Base-by-base conservation (phyloP, 1,140 invertebrate genomes). In the Atta cephalotes region DNA sequence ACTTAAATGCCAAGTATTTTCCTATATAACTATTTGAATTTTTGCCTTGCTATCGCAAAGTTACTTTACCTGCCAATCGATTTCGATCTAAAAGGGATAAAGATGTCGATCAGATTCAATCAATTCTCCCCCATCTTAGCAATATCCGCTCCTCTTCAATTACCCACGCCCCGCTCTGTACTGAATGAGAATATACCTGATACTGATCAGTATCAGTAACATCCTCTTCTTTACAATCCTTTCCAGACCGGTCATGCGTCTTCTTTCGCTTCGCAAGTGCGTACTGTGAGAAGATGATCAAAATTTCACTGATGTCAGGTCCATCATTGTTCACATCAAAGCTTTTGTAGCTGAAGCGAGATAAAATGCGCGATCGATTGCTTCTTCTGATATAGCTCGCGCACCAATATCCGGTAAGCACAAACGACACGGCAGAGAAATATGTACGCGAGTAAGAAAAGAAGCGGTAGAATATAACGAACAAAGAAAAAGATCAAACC, bases 201-300 rank as follows among this genome's bases (percentile, higher is more conserved):
- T 89, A 82, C 71, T 72, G 88, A 89, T 89, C 84, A 72, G 79
- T 68, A 90, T 90, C 86, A 60, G 85, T 85, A 90, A 82, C 85
- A 56, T 66, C 63, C 53, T 87, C 70, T 76, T 86, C 66, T 80
- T 58, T 76, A 39, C n/a, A 86, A 65, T 49, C 25, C 65, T 72
- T 62, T 51, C 21, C 58, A n/a, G 68, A 21, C 35, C 65, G 51
- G 10, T 14, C 16, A 10, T 28, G 6, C 51, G 6, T 85, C 71
- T 89, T 60, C 60, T 78, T 70, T 76, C 84, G 79, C 66, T 71
- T 88, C 86, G 60, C 74, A 63, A 63, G 53, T 71, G 79, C 80
- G 74, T 62, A 39, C 74, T 58, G 12, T 12, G 45, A 45, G n/a
- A 68, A 58, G 79, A 56, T 58, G 56, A 28, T 77, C 58, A 88